A percentile compares a stretch with the other conserved stretches of the same genome.
Conservation (phyloP, 2,797 vertebrate species). For the Emys orbicularis region DNA sequence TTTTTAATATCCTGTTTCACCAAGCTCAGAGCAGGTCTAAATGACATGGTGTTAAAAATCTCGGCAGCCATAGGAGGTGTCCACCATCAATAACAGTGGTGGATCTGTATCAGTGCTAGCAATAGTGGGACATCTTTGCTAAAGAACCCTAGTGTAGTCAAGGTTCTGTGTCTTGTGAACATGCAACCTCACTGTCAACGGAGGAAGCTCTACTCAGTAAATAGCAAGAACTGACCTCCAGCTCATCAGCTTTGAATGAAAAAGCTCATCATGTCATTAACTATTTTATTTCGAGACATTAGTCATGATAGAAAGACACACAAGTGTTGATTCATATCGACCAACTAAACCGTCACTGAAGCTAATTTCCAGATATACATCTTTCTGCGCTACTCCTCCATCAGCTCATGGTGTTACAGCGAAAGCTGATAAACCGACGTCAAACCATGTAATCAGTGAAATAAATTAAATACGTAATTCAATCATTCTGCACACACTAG, state of each 20-base stretch:
- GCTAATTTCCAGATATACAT: not conserved
- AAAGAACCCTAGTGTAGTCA: not conserved
- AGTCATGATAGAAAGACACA: not conserved
- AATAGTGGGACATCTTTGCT: not conserved
- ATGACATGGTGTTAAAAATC: not conserved
- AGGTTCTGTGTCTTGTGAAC: not conserved
- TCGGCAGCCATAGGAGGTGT: rapidly evolving
- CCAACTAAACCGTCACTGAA: no score
- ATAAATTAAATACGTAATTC: not conserved
- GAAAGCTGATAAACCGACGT: not conserved
- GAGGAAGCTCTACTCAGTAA: not conserved
- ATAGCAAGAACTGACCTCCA: not conserved
- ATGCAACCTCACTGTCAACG: not conserved
- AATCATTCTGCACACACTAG: rapidly evolving
- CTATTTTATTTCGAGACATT: not conserved
- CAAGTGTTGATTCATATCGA: not conserved
- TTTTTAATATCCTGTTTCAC: not conserved
- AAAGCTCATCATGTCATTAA: not conserved
- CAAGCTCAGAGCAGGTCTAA: not conserved
- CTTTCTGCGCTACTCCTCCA: not conserved
- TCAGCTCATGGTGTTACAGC: rapidly evolving
- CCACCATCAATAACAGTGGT: not conserved
- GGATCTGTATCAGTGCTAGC: not conserved
- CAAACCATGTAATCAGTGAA: not conserved
- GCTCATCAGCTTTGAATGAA: not conserved